Conservation (phyloP, 1,140 invertebrate species). For the Nasonia giraulti region DNA sequence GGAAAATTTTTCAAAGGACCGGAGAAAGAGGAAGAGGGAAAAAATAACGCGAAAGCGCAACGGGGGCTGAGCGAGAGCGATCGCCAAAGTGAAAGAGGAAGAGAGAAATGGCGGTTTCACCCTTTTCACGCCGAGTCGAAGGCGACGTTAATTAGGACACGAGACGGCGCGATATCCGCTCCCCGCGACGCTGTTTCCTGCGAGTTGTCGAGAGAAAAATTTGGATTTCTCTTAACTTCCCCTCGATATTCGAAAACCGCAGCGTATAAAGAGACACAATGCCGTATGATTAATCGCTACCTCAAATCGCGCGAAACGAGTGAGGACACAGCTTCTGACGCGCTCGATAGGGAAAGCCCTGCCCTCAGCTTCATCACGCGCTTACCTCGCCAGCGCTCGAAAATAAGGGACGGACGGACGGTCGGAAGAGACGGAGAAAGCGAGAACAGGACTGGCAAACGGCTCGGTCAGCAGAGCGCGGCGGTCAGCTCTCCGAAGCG, state of each 20-base stretch:
- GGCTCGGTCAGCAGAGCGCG: slow-evolving; percentile 61
- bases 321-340: too few relatives aligned
- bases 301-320: too few relatives aligned
- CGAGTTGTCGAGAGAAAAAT: neutral
- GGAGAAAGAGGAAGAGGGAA: slow-evolving; percentile 59
- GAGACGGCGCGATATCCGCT: slow-evolving; percentile 35
- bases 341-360: neutral
- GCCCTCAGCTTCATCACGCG: neutral
- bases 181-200: neutral
- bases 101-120: slow-evolving; percentile 14
- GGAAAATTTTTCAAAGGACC: slow-evolving; percentile 48
- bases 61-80: slow-evolving; percentile 59
- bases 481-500: slow-evolving; percentile 58
- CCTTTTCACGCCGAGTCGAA: slow-evolving; percentile 46
- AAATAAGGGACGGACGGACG: slow-evolving; percentile 4
- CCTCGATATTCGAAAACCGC: too few relatives aligned
- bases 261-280: too few relatives aligned
- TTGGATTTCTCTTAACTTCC: slow-evolving; percentile 8
- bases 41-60: slow-evolving; percentile 52
- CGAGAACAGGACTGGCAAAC: slow-evolving; percentile 45
- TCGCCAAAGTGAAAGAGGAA: slow-evolving; percentile 57
- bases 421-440: neutral
- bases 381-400: neutral
- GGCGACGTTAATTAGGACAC: slow-evolving; percentile 51
- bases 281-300: too few relatives aligned